A percentile compares a stretch with the other conserved stretches of the same genome.
phyloP scores from a whole-genome alignment of 2,113 vertebrate genomes.

The Patagioenas fasciata region DNA sequence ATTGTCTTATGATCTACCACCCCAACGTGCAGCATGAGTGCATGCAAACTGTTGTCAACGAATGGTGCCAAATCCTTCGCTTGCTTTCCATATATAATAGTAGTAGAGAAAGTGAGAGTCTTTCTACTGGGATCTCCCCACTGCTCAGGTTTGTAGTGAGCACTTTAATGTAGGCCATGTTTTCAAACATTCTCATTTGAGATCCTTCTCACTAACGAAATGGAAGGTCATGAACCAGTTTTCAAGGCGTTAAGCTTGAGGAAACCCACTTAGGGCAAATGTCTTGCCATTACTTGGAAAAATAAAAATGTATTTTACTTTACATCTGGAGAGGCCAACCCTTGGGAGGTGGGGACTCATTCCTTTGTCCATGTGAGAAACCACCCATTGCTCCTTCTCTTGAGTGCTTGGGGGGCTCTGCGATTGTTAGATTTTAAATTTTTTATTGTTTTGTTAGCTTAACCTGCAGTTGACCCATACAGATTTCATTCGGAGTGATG shows the following conservation, averaged over 20 bases:
- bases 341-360: background rate
- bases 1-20: background rate
- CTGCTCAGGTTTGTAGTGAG: fast-evolving
- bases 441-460: slow-evolving; percentile 79
- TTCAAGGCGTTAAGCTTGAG: background rate
- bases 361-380: slow-evolving; percentile 36
- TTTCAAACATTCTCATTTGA: background rate
- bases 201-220: background rate
- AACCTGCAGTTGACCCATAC: slow-evolving; percentile 78
- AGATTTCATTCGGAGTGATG: slow-evolving; percentile 68
- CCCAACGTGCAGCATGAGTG: background rate
- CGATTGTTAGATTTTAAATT: slow-evolving; percentile 70
- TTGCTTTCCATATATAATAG: background rate
- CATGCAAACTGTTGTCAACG: background rate
- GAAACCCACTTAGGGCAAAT: background rate
- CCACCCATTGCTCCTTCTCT: slow-evolving; percentile 20
- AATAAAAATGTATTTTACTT: background rate
- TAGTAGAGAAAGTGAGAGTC: background rate
- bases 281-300: background rate
- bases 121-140: background rate
- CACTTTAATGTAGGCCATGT: background rate
- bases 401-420: slow-evolving; percentile 49
- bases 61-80: background rate
- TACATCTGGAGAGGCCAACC: background rate
- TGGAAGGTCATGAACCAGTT: background rate